Conservation (phyloP, 2,888 invertebrate genomes). For the Cremastobaeus sp. region DNA sequence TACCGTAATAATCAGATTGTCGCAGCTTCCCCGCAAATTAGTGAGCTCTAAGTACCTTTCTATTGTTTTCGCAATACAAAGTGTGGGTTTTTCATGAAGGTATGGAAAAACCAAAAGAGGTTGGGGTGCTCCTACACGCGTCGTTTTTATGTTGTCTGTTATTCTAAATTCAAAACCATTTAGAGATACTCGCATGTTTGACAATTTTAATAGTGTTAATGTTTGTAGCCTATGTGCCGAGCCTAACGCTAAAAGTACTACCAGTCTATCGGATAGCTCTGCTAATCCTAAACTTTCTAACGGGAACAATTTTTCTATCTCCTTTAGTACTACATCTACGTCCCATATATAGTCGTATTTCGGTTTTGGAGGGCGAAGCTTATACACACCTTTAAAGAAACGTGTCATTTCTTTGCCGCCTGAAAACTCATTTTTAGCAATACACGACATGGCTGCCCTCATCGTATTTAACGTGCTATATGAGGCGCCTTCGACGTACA, state of each 20-base stretch:
- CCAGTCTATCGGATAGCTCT: not conserved
- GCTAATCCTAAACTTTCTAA: constrained; percentile 7
- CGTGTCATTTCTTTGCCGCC: constrained; percentile 51
- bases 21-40: not conserved
- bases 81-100: not conserved
- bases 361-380: constrained; percentile 30
- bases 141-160: not conserved
- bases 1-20: not conserved
- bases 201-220: constrained; percentile 36
- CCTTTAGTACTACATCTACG: constrained; percentile 30
- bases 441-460: constrained; percentile 64
- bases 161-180: not conserved
- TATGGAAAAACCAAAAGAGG: not conserved
- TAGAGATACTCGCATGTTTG: constrained; percentile 12
- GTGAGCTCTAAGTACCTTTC: not conserved
- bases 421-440: constrained; percentile 52
- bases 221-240: constrained; percentile 25
- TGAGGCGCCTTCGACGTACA: constrained; percentile 45
- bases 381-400: constrained; percentile 60
- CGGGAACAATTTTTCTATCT: constrained; percentile 13
- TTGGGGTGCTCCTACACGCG: not conserved
- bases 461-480: constrained; percentile 64
- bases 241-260: constrained; percentile 5
- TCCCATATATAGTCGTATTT: constrained; percentile 53
- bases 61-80: not conserved